phyloP scores from a whole-genome alignment of 2,888 invertebrate species.

The Calephelis perditalis region DNA sequence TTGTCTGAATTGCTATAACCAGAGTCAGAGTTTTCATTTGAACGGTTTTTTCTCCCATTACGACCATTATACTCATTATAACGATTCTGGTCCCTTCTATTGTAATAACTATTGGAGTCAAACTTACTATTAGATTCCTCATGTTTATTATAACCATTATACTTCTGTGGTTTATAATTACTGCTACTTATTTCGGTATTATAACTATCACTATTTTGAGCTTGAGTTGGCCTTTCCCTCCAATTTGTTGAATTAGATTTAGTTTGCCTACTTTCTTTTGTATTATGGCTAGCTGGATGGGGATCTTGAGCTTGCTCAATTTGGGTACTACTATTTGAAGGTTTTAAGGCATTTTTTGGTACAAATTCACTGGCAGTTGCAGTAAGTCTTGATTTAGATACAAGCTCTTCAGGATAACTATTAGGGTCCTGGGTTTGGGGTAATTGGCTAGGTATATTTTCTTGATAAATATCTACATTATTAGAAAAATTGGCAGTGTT shows the following conservation, averaged over 20 bases:
- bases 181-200: constrained; percentile 23
- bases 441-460: constrained; percentile 42
- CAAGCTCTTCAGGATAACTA: constrained; percentile 48
- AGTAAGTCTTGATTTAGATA: constrained; percentile 72
- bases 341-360: constrained; percentile 57
- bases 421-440: constrained; percentile 37
- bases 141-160: constrained; percentile 35
- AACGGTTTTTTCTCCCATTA: constrained; percentile 19
- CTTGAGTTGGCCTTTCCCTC: constrained; percentile 48
- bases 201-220: constrained; percentile 31
- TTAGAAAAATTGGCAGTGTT: constrained; percentile 40
- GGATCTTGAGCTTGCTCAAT: constrained; percentile 31
- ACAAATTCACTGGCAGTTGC: constrained; percentile 79
- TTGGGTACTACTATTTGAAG: constrained; percentile 34
- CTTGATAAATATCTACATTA: constrained; percentile 41
- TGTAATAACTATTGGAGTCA: constrained; percentile 29
- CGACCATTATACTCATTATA: constrained; percentile 17
- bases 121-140: constrained; percentile 35
- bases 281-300: constrained; percentile 22
- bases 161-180: constrained; percentile 37
- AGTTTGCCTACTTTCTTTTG: constrained; percentile 35
- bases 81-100: constrained; percentile 22
- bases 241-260: constrained; percentile 53
- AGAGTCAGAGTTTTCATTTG: constrained; percentile 31
- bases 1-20: constrained; percentile 30